These are phyloP conservation scores for Dendrolimus pini DNA, from an alignment of 2,888 invertebrate genomes.

Conservation along the genomic window DNA sequence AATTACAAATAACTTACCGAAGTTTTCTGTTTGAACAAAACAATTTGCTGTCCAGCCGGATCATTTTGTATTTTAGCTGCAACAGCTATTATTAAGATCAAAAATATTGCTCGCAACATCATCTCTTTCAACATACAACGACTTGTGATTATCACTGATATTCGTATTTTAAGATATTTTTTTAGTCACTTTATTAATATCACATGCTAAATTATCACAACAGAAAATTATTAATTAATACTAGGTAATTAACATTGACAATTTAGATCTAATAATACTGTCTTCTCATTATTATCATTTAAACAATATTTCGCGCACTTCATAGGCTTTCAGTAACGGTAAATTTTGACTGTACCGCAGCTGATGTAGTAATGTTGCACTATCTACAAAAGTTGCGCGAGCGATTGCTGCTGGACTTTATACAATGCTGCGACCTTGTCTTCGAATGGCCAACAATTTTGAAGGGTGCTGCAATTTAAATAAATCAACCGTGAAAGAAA, in stretches of 20 bases:
- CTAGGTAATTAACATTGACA: too few relatives aligned
- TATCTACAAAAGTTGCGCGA: neutral
- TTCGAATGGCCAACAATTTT: conserved; percentile 8
- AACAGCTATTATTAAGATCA: conserved; percentile 11
- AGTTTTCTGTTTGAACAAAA: conserved; percentile 38
- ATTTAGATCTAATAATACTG: too few relatives aligned
- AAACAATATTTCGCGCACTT: too few relatives aligned
- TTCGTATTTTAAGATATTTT: too few relatives aligned
- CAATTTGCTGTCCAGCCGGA: conserved; percentile 37
- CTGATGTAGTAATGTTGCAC: neutral
- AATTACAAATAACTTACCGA: conserved; percentile 32
- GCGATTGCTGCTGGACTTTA: conserved; percentile 6
- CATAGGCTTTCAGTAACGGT: too few relatives aligned
- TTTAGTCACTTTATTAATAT: too few relatives aligned
- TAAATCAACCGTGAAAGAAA: neutral
- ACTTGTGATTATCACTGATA: too few relatives aligned
- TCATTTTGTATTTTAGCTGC: conserved; percentile 20
- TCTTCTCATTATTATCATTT: too few relatives aligned
- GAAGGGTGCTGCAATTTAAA: neutral
- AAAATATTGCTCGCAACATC: conserved; percentile 8
- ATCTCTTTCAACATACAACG: neutral
- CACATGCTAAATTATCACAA: too few relatives aligned
- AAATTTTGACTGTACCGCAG: neutral
- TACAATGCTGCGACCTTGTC: conserved; percentile 10
- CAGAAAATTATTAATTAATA: too few relatives aligned